Base-by-base conservation (phyloP, 2,113 vertebrate species). In the Acanthochromis polyacanthus region DNA sequence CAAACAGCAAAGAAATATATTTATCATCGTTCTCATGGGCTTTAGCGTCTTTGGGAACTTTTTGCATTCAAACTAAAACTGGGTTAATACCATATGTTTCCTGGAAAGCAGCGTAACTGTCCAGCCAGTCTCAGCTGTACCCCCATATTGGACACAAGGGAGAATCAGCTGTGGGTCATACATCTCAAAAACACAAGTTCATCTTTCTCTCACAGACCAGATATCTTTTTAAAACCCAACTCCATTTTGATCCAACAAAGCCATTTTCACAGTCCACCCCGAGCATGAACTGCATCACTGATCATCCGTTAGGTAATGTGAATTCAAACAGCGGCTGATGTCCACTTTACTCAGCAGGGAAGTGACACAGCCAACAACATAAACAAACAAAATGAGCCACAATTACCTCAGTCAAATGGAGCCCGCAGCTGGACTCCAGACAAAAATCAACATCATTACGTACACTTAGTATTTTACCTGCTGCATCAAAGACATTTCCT, bases 71-170 rank as follows among this genome's bases (percentile, higher is more conserved):
- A 73, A 78, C 66, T 60, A 70, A 89, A 89, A 71, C 74, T 88
- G 83, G 84, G 80, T 82, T 79, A 81, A 87, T 88, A 75, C 85
- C 57, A 64, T 61, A 78, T 88, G 84, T 89, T 86, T 88, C 87
- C 51, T 71, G 68, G 76, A 68, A 64, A 84, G 75, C 48, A 74
- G 75, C 38, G 70, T 80, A 73, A 82, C 78, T 72, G 63, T 81
- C 63, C 51, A 68, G 77, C 76, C 71, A 81, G 80, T 81, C 75
- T 36, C 71, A 85, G 66, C 77, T 81, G 75, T 74, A 56, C 82
- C 65, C 61, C 20, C 36, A 71, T 65, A 74, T 65, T 82, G 82
- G 77, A 78, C 77, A 85, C 65, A 28, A 72, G 86, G 61, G 67
- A 64, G 66, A 83, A 82, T 87, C 51, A 20, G 59, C 76, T 73